Evolutionary conservation across 2,797 vertebrate genomes (phyloP).

Genomic region (Crenuchus spilurus): DNA sequence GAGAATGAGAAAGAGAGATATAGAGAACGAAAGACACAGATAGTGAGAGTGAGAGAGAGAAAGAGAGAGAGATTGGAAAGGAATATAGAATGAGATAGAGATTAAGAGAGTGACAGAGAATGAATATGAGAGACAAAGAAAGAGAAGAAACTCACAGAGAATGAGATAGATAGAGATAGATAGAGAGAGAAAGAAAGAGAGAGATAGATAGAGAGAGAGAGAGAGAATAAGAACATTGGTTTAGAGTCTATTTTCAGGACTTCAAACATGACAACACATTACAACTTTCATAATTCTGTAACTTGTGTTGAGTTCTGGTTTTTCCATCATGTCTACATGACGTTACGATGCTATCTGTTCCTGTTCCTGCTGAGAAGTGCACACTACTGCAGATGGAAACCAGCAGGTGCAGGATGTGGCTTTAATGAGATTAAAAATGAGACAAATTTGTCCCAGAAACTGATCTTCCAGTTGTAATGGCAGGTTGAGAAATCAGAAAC

Average conservation of each 20-base stretch:
- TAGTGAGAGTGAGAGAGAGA: too few species aligned
- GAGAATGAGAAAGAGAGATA: background rate
- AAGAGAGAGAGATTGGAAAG: too few species aligned
- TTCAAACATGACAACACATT: too few species aligned
- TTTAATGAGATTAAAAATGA: background rate
- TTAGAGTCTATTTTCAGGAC: too few species aligned
- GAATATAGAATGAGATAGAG: too few species aligned
- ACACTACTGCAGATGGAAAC: background rate
- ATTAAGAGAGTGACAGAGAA: too few species aligned
- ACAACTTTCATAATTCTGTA: background rate
- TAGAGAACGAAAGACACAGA: background rate
- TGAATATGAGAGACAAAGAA: too few species aligned
- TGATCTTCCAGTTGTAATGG: background rate
- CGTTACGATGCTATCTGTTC: background rate
- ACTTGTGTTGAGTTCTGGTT: background rate
- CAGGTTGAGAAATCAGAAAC: background rate
- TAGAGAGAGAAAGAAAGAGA: too few species aligned
- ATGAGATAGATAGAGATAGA: too few species aligned
- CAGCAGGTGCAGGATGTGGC: slow-evolving; percentile 18
- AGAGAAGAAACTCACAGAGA: too few species aligned
- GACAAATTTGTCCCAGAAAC: background rate
- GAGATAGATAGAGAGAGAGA: too few species aligned
- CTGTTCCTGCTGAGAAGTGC: background rate
- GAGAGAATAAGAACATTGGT: too few species aligned
- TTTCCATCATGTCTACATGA: background rate